Base-by-base conservation (phyloP, 1,140 invertebrate genomes). In the Penaeus chinensis region DNA sequence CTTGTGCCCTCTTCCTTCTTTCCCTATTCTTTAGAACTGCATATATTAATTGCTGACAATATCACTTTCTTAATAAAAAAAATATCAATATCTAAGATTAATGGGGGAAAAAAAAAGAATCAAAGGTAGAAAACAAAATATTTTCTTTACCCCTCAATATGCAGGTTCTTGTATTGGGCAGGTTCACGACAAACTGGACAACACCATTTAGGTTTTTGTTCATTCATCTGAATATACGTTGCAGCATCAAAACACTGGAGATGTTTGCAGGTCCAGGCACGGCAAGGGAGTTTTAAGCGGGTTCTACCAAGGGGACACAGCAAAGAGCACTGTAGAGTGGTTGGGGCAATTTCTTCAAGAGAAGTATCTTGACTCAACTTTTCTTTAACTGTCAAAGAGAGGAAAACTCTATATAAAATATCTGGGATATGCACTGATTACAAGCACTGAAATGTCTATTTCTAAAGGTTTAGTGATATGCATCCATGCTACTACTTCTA, bases 241-340 rank as follows among this genome's bases (percentile, higher is more conserved):
- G 91, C 91, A 16, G 94, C 93, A 92, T 95, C 94, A 91, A 95
- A 95, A 90, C 94, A 94, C 89, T 95, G 94, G 20, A 95, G 90
- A 91, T 95, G 94, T 78, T 92, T 92, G 90, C 94, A 95, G 4
- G 93, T 93, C 19, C 89, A 92, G 20, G 93, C 91, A 61, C 94
- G 91, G 90, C 92, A 92, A 11, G 94, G 94, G 37, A 93, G 91
- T 84, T 91, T 91, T 90, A 94, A 93, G 62, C 93, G 90, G 90
- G 93, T 93, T 90, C 93, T 93, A 62, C 93, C 92, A 32, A 94
- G 89, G 92, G 93, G 90, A 76, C 85, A 87, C 27, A 87, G 47
- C 27, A 87, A 82, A 10, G 85, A 81, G 27, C 63, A 87, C 42
- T 76, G 85, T 16, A 82, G 79, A n/a, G 85, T 82, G 24, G 85